A percentile compares a stretch with the other conserved stretches of the same genome.
Conservation (phyloP, 2,888 invertebrate genomes). For the Aleiodes leptofemur region DNA sequence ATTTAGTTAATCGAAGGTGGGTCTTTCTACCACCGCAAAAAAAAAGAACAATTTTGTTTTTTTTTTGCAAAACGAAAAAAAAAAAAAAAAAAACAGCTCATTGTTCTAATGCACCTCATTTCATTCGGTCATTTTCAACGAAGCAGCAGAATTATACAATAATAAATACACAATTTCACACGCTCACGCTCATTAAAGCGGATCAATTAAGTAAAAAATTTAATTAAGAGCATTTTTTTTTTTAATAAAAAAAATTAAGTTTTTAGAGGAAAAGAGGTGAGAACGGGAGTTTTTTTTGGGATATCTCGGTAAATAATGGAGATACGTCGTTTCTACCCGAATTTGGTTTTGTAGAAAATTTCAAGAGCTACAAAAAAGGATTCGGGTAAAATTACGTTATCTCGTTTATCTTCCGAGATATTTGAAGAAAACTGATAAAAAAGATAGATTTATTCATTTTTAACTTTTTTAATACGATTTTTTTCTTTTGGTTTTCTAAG, state of each 20-base stretch:
- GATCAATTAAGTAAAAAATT: no score
- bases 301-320: no score
- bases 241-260: no score
- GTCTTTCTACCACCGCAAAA: constrained; percentile 70
- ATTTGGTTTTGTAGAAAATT: no score
- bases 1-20: constrained; percentile 99
- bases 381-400: neutral
- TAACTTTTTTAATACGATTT: neutral
- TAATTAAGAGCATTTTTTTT: no score
- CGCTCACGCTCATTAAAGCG: no score
- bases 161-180: no score
- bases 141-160: no score
- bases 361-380: constrained; percentile 6
- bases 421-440: neutral
- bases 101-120: constrained; percentile 43
- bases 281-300: no score
- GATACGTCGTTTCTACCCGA: no score
- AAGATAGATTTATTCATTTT: neutral
- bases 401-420: neutral
- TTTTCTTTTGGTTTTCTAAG: no score
- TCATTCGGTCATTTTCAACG: constrained; percentile 13
- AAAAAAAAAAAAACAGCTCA: neutral
- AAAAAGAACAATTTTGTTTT: constrained; percentile 26
- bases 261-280: no score
- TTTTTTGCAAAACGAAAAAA: neutral